Conservation (phyloP, 2,797 vertebrate species). For the Sebastes steindachneri region DNA sequence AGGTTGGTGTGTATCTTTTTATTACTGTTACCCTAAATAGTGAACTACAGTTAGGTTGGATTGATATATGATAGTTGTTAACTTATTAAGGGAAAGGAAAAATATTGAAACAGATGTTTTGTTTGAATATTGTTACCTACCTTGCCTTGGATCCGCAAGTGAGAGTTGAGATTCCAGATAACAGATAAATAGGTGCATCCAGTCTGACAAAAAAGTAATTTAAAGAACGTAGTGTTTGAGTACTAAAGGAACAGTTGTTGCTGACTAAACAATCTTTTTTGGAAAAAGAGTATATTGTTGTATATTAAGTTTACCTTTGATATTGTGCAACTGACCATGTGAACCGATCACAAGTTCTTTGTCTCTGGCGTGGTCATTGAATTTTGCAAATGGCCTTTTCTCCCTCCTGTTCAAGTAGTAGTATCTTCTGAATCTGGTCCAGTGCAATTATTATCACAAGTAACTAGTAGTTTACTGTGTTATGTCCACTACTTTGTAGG, state of each 20-base stretch:
- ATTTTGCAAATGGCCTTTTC: background rate
- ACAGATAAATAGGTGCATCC: background rate
- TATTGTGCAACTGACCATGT: background rate
- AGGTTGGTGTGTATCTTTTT: background rate
- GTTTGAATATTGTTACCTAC: background rate
- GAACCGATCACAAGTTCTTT: background rate
- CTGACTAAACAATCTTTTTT: background rate
- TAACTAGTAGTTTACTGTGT: background rate
- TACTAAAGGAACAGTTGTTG: background rate
- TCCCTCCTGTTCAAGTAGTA: background rate
- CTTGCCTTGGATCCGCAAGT: background rate
- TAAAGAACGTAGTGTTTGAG: background rate
- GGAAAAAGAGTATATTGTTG: background rate
- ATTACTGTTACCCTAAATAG: background rate
- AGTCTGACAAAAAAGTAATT: background rate
- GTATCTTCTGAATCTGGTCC: background rate
- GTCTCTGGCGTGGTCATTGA: background rate
- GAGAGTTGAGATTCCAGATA: background rate
- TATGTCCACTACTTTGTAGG: background rate
- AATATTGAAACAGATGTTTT: background rate
- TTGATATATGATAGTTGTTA: background rate
- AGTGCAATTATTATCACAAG: background rate
- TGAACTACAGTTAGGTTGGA: background rate
- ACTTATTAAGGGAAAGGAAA: background rate
- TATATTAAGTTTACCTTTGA: background rate